Base-by-base conservation (phyloP, 2,888 invertebrate species). In the Eupsilia transversa region DNA sequence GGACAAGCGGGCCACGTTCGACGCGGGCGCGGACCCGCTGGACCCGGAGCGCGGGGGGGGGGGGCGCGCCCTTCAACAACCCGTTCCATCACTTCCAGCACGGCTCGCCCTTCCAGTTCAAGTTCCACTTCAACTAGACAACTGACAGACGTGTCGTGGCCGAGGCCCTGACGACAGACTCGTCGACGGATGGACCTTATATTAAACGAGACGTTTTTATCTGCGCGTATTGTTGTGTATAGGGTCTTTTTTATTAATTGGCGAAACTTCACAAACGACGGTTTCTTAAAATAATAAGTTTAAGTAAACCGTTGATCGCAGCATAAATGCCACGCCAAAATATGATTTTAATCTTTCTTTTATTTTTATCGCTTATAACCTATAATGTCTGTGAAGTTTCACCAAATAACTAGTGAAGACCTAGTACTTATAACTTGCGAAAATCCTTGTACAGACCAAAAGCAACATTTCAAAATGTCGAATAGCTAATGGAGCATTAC, bases 91-190 rank as follows among this genome's bases (percentile, higher is more conserved):
- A 98, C 94, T 98, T 98, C 97, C 97, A 98, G 89, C 97, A 97
- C 92, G 98, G 98, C 82, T 98, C 98, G 92, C 98, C 98, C 94
- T 99, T 99, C 97, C 98, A 99, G 94, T 99, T 99, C 96, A 99
- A 99, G 96, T 99, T 99, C 97, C 99, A 99, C 96, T 99, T 99
- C 96, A 99, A 99, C 97, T 98, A 80, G 59, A n/a, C n/a, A n/a
- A n/a, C 41, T 41, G 1, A 41, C 41, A 41, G 12, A 52, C 49
- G 10, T 4, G 35, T 9, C 27, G 38, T 7, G 64, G 23, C n/a
- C 4, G 2, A 5, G 2, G 9, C n/a, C 0, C n/a, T 10, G 49
- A 43, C 54, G 27, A 33, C n/a, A 14, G 17, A 17, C 46, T 30
- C 38, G 10, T 57, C 56, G 35, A 1, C 56, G 17, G 17, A n/a